Base-by-base conservation (phyloP, 2,888 invertebrate genomes). In the Urechis unicinctus region DNA sequence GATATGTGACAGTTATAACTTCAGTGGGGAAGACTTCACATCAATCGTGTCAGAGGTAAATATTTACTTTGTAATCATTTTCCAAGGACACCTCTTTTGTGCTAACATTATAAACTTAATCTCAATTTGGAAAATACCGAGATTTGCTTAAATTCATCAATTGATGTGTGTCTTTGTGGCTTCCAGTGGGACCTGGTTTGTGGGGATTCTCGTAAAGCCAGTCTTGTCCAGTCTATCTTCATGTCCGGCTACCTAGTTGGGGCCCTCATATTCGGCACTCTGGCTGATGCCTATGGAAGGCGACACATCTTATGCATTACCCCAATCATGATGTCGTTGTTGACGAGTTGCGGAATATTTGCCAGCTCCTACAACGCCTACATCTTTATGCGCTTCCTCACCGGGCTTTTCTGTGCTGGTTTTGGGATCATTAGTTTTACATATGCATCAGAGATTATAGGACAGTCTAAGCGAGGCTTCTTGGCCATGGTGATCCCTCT, bases 121-220 rank as follows among this genome's bases (percentile, higher is more conserved):
- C n/a, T n/a, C n/a, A n/a, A n/a, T n/a, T n/a, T n/a, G n/a, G n/a
- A n/a, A n/a, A n/a, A n/a, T n/a, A n/a, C n/a, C n/a, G n/a, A n/a
- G n/a, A n/a, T n/a, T n/a, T n/a, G n/a, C n/a, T n/a, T 21, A n/a
- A 21, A n/a, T n/a, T 41, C 41, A 17, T 41, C 41, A 17, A 41
- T n/a, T 41, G 13, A 41, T 41, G 1, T 17, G 24, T 28, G 41
- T 28, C 22, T 43, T 26, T 30, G 1, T 47, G 9, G 17, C 17
- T 54, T 52, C 5, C 57, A 64, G 64, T 64, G 59, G 59, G 50
- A 61, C 26, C 51, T 65, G 42, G 62, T 64, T 25, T 65, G 65
- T 42, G 47, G 44, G 3, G 55, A 65, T 5, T 43, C 55, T 41
- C 62, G 59, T 57, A 60, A 64, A 51, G 28, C 57, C 3, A 54